A percentile compares a stretch with the other conserved stretches of the same genome.
These are phyloP conservation scores for Lysiphlebus fabarum DNA, from an alignment of 1,140 invertebrate genomes.

Conservation along the genomic window DNA sequence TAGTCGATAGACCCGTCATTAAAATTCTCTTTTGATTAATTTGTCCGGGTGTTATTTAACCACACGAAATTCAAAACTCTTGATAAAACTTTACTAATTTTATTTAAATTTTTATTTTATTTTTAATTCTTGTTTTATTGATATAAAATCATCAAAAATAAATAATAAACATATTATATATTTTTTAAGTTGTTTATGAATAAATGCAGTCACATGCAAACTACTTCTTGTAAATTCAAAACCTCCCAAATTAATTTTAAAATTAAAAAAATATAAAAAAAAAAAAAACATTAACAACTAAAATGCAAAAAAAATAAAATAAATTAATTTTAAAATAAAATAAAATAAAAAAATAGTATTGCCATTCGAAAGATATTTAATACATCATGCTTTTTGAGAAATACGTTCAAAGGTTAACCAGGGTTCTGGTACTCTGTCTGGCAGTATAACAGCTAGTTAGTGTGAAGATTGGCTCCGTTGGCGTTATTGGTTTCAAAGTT, in stretches of 20 bases:
- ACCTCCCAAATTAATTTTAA: too few relatives aligned
- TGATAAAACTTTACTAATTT: too few relatives aligned
- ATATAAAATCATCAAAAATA: too few relatives aligned
- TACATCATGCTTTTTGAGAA: slow-evolving; percentile 27
- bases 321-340: background rate
- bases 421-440: slow-evolving; percentile 45
- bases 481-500: slow-evolving; percentile 39
- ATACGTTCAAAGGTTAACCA: slow-evolving; percentile 52
- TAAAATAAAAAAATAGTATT: slow-evolving; percentile 5
- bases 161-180: too few relatives aligned
- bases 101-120: too few relatives aligned
- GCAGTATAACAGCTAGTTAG: slow-evolving; percentile 52
- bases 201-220: too few relatives aligned
- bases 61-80: slow-evolving; percentile 18
- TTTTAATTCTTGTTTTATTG: too few relatives aligned
- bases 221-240: too few relatives aligned
- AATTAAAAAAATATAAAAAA: too few relatives aligned
- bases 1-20: slow-evolving; percentile 29
- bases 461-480: slow-evolving; percentile 50
- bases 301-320: too few relatives aligned
- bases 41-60: slow-evolving; percentile 29
- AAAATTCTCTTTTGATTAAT: slow-evolving; percentile 32
- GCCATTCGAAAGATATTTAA: slow-evolving; percentile 12
- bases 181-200: too few relatives aligned
- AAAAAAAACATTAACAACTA: too few relatives aligned